Base-by-base conservation (phyloP, 2,113 vertebrate species). In the Steatornis caripensis region DNA sequence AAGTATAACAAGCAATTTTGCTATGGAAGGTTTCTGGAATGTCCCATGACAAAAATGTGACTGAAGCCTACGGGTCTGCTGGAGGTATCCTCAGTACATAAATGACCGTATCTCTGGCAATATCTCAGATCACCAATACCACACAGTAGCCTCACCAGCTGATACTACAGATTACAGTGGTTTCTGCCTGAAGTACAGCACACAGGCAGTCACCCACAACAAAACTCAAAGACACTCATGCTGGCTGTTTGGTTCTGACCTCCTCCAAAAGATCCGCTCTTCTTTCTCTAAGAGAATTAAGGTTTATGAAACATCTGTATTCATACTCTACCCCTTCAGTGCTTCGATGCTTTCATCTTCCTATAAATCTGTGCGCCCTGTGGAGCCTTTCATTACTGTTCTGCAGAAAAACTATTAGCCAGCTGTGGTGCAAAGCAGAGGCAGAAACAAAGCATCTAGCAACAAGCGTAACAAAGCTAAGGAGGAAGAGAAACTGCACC, bases 11-110 rank as follows among this genome's bases (percentile, higher is more conserved):
- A 90, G 76, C 76, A 90, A 45, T 94, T 95, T 94, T 86, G 87
- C 90, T 66, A 30, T 83, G 86, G 95, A 94, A 94, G 92, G 23
- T 75, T 94, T 88, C 88, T 95, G 91, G 92, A 97, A 97, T 85
- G 87, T 18, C 80, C 80, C 80, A 45, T 2, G 30, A 64, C 77
- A 91, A 72, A 86, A 90, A 81, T 1, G 7, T 8, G 46, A 84
- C 70, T 71, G 74, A 79, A 95, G 74, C 54, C 57, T 51, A 29
- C 0, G 1, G 1, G 15, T 85, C 55, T 87, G 70, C 57, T 54
- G 51, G 34, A 90, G 49, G 69, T 65, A 7, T 6, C 48, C 46
- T 65, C 30, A 11, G 43, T 22, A 43, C n/a, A n/a, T n/a, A n/a
- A n/a, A n/a, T n/a, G n/a, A n/a, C n/a, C n/a, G n/a, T n/a, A 17